Evolutionary conservation across 2,797 vertebrate genomes (phyloP).

Genomic region (Leptatherina wallacei): DNA sequence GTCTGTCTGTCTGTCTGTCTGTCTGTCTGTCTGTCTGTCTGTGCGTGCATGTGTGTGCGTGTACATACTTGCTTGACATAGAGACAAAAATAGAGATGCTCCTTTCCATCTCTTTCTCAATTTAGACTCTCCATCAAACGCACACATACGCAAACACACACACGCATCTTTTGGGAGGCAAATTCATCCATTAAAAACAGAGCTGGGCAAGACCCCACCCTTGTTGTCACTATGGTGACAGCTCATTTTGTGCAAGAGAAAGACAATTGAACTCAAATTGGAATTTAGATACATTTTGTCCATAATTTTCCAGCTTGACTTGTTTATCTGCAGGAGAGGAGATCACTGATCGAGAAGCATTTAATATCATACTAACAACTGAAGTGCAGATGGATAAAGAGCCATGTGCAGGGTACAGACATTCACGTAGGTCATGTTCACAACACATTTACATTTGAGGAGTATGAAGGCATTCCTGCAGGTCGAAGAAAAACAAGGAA

Average conservation of each 20-base stretch:
- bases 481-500: constrained; percentile 31
- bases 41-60: no score
- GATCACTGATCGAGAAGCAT: constrained; percentile 12
- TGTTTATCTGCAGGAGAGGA: constrained; percentile 3
- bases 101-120: background rate
- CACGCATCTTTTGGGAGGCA: constrained; percentile 16
- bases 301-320: constrained; percentile 20
- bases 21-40: background rate
- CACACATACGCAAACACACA: background rate
- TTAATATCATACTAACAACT: constrained; percentile 55
- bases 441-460: constrained; percentile 36
- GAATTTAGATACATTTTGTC: constrained; percentile 55
- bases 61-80: background rate
- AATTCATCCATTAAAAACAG: constrained; percentile 50
- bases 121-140: constrained; percentile 13
- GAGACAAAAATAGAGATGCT: constrained; percentile 11
- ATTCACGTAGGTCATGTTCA: constrained; percentile 26
- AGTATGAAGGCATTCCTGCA: constrained; percentile 19
- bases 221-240: constrained; percentile 52
- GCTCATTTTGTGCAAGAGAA: constrained; percentile 12
- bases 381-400: constrained; percentile 36
- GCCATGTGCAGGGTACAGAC: constrained; percentile 1
- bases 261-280: constrained; percentile 52
- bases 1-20: no score
- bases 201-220: constrained; percentile 39